phyloP scores from a whole-genome alignment of 1,140 invertebrate species.

The Ericerus pela region DNA sequence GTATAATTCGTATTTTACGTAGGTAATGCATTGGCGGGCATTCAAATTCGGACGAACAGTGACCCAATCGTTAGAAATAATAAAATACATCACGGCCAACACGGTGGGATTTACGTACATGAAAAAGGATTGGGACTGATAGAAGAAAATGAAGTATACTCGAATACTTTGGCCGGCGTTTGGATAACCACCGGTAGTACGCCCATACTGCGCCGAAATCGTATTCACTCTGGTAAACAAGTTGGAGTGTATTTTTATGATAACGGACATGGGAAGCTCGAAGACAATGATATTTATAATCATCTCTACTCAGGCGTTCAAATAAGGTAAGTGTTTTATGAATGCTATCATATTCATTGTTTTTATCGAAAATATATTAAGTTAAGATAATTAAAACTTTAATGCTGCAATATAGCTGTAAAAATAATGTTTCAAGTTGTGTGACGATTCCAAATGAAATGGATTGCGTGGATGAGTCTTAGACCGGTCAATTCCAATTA shows the following conservation, averaged over 20 bases:
- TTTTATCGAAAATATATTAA: too few relatives aligned
- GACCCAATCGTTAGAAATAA: conserved; percentile 97
- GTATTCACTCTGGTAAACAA: conserved; percentile 97
- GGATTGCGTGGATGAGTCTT: too few relatives aligned
- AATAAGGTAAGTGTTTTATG: conserved; percentile 24
- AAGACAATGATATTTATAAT: conserved; percentile 64
- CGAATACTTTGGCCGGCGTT: conserved; percentile 94
- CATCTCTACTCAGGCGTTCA: conserved; percentile 57
- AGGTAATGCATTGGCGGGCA: conserved; percentile 90
- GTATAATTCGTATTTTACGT: conserved; percentile 20
- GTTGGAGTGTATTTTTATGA: conserved; percentile 98
- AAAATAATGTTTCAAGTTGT: too few relatives aligned
- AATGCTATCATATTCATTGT: too few relatives aligned
- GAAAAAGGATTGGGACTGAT: conserved; percentile 96
- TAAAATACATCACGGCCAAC: conserved; percentile 97
- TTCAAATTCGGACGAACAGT: conserved; percentile 94
- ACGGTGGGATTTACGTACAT: conserved; percentile 97
- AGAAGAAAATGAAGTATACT: conserved; percentile 97
- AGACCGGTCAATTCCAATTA: too few relatives aligned
- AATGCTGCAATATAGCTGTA: too few relatives aligned
- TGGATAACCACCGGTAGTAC: conserved; percentile 94
- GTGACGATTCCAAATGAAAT: too few relatives aligned
- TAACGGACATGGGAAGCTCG: conserved; percentile 67
- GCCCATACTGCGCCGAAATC: conserved; percentile 82
- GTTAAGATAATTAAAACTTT: too few relatives aligned